These are phyloP conservation scores for Ctenosaura bakeri DNA, from an alignment of 2,797 vertebrate species.

Conservation along the genomic window DNA sequence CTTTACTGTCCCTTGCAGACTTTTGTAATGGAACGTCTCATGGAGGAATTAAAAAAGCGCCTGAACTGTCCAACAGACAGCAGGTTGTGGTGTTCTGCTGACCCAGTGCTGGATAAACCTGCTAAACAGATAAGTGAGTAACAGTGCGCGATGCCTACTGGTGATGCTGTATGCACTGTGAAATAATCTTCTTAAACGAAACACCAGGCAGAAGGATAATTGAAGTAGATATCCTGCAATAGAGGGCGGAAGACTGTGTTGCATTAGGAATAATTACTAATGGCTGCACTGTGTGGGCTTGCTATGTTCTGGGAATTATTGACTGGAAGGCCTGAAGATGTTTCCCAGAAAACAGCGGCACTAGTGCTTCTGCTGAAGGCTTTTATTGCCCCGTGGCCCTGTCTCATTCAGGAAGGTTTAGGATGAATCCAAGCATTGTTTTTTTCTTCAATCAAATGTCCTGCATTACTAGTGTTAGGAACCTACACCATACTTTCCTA, in stretches of 20 bases:
- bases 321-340: not conserved
- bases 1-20: constrained; percentile 14
- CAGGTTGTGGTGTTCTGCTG: not conserved
- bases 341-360: not conserved
- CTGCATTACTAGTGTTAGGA: too few species aligned
- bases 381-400: too few species aligned
- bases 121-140: constrained; percentile 30
- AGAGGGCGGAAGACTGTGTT: not conserved
- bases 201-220: constrained; percentile 23
- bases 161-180: not conserved
- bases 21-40: constrained; percentile 21
- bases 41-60: constrained; percentile 21
- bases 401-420: too few species aligned
- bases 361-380: not conserved
- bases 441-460: too few species aligned
- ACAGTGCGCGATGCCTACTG: not conserved
- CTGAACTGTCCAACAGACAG: not conserved
- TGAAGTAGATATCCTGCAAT: constrained; percentile 16
- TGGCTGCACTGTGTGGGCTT: not conserved
- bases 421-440: too few species aligned
- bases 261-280: constrained; percentile 21
- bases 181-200: constrained; percentile 48
- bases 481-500: too few species aligned
- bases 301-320: not conserved
- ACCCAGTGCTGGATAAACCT: constrained; percentile 21